Percentiles rank a stretch among this genome's conserved stretches.
These are phyloP conservation scores for Brachionus angularis DNA, from an alignment of 1,140 invertebrate species.

Conservation along the genomic window DNA sequence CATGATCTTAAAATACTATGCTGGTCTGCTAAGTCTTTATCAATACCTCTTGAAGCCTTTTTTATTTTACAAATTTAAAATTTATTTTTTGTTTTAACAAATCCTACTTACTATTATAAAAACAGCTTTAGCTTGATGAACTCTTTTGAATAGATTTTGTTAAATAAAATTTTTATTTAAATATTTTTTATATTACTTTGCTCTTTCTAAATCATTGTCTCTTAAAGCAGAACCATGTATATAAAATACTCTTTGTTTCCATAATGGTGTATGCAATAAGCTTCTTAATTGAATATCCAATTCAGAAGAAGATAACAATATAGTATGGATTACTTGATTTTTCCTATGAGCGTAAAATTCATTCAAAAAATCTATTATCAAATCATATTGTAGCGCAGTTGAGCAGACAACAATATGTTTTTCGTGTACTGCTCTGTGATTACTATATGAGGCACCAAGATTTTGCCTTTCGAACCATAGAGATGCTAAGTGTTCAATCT, in stretches of 20 bases:
- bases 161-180: neutral
- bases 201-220: slow-evolving; percentile 41
- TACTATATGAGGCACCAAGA: slow-evolving; percentile 23
- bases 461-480: slow-evolving; percentile 39
- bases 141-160: slow-evolving; percentile 1
- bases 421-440: slow-evolving; percentile 32
- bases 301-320: slow-evolving; percentile 29
- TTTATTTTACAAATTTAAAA: neutral
- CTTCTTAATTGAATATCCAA: slow-evolving; percentile 17
- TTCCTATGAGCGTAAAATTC: slow-evolving; percentile 42
- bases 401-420: slow-evolving; percentile 41
- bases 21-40: slow-evolving; percentile 42
- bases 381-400: slow-evolving; percentile 37
- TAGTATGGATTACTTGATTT: slow-evolving; percentile 39
- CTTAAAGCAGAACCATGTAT: slow-evolving; percentile 41
- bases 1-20: slow-evolving; percentile 43
- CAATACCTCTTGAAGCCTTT: slow-evolving; percentile 31
- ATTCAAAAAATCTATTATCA: slow-evolving; percentile 41
- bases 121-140: slow-evolving; percentile 41
- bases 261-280: slow-evolving; percentile 38
- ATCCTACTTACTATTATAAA: slow-evolving; percentile 2
- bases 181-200: neutral
- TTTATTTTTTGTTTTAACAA: neutral
- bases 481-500: slow-evolving; percentile 32
- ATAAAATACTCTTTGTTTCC: slow-evolving; percentile 33